phyloP scores from a whole-genome alignment of 2,888 invertebrate genomes.

The Cephus spinipes region DNA sequence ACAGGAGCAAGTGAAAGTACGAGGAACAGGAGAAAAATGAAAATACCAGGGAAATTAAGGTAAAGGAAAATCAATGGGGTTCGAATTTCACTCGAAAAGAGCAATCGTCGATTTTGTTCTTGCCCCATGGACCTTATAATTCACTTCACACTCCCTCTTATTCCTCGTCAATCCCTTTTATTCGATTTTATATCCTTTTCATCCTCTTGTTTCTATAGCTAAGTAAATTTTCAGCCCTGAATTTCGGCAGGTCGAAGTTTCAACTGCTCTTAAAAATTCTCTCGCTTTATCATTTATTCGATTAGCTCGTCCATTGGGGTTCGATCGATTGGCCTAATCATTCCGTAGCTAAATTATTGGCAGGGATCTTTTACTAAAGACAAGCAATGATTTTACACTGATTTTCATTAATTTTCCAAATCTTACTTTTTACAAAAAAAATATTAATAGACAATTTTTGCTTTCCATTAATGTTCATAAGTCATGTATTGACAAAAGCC shows the following conservation, averaged over 20 bases:
- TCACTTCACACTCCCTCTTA: background rate
- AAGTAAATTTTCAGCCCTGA: background rate
- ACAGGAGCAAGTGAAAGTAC: background rate
- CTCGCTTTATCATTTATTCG: background rate
- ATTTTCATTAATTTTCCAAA: no score
- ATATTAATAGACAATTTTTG: no score
- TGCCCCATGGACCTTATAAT: slow-evolving; percentile 4
- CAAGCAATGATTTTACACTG: no score
- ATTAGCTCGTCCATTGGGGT: background rate
- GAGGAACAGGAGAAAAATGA: background rate
- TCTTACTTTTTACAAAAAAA: no score
- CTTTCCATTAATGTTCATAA: background rate
- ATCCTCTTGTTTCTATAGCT: background rate
- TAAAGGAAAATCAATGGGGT: background rate
- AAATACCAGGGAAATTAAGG: background rate
- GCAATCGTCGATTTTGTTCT: slow-evolving; percentile 27
- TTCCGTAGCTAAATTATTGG: background rate
- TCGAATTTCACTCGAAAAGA: background rate
- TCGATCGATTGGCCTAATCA: background rate
- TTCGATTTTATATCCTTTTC: background rate
- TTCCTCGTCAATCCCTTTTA: background rate
- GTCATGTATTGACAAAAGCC: background rate
- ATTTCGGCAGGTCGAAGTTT: background rate
- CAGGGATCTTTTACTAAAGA: no score
- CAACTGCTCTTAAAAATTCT: background rate